Percentiles rank a stretch among this genome's conserved stretches.
Evolutionary conservation across 37 sponge, comb jelly and placozoan genomes (phyloP).

Genomic region (Ephydatia muelleri): DNA sequence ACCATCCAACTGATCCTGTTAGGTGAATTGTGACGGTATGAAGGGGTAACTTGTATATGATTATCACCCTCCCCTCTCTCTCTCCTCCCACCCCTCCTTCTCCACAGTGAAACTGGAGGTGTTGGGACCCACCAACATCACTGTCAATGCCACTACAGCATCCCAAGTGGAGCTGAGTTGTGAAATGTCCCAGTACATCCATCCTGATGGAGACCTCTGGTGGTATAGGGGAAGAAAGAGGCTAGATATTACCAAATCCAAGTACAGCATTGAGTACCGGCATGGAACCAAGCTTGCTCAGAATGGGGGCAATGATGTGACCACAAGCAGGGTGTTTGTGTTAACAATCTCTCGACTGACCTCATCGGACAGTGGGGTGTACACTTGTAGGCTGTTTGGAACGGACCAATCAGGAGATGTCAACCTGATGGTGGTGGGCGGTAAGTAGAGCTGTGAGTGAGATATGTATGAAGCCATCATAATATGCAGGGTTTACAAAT

Average conservation of each 20-base stretch:
- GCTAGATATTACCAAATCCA: neutral
- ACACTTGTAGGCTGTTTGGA: neutral
- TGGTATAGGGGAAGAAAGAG: neutral
- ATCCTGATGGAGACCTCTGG: constrained; percentile 1
- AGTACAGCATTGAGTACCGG: neutral
- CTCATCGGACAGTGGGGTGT: neutral
- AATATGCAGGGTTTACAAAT: too few species aligned
- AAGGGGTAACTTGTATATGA: neutral
- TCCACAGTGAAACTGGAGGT: neutral
- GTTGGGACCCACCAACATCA: neutral
- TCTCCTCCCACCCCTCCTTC: too few species aligned
- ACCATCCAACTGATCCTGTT: neutral
- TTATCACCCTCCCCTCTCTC: too few species aligned
- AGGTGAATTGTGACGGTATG: neutral
- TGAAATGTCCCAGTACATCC: neutral
- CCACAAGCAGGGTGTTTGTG: neutral
- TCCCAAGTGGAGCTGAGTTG: neutral
- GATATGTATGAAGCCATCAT: too few species aligned
- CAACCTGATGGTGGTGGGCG: neutral
- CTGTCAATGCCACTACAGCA: neutral
- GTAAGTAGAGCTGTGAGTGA: neutral
- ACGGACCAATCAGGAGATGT: neutral
- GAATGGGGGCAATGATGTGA: neutral
- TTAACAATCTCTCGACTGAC: neutral
- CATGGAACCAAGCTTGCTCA: neutral